Conservation (phyloP, 2,113 vertebrate species). For the Cyanistes caeruleus region DNA sequence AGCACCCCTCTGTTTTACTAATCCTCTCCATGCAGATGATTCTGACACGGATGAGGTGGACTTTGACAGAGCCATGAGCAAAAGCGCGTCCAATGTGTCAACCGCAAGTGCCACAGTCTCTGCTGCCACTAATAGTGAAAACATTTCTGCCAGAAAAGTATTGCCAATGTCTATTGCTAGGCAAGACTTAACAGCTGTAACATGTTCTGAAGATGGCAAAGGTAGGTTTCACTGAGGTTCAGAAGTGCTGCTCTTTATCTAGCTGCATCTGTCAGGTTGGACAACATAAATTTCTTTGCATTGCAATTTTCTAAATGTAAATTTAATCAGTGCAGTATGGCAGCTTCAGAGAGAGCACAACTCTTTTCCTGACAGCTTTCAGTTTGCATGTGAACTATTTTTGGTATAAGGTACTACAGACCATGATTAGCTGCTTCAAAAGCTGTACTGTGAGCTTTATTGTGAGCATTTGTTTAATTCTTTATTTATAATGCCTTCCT, state of each 20-base stretch:
- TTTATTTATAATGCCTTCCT: neutral
- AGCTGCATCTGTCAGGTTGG: neutral
- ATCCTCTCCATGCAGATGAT: conserved; percentile 93
- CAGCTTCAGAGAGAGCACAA: neutral
- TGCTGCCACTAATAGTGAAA: conserved; percentile 75
- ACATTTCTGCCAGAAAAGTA: conserved; percentile 83
- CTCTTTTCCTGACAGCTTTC: neutral
- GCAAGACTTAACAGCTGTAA: conserved; percentile 70
- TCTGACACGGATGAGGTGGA: conserved; percentile 84
- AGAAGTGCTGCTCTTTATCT: neutral
- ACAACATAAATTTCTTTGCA: neutral
- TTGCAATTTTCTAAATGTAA: neutral
- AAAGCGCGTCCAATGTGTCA: conserved; percentile 78
- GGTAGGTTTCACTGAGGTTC: conserved; percentile 78
- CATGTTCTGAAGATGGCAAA: conserved; percentile 74
- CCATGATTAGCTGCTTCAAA: neutral
- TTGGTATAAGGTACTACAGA: neutral
- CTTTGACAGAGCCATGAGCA: conserved; percentile 67
- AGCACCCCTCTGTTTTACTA: conserved; percentile 92
- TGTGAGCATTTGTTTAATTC: neutral
- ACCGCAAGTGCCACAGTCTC: conserved; percentile 86
- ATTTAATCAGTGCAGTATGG: neutral
- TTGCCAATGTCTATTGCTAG: conserved; percentile 90
- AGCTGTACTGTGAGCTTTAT: neutral
- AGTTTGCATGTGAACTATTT: neutral